A percentile compares a stretch with the other conserved stretches of the same genome.
Evolutionary conservation across 2,797 vertebrate species (phyloP).

Genomic region (Cossypha caffra): DNA sequence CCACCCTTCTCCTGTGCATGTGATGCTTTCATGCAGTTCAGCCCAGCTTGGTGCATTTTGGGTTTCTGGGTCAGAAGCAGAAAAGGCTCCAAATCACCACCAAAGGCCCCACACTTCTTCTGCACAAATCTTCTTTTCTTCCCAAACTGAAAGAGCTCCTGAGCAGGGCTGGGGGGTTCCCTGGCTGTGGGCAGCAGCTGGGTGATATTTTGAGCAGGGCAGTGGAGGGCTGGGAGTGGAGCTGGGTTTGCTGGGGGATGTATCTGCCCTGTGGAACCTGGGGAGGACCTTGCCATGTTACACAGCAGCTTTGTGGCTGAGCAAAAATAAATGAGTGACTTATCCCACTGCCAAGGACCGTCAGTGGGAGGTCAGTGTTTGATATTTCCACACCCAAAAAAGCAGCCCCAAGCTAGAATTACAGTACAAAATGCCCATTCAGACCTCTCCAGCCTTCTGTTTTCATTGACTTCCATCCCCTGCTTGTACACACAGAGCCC

Average conservation of each 20-base stretch:
- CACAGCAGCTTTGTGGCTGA: slow-evolving; percentile 53
- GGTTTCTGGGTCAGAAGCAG: not conserved
- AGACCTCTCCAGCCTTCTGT: slow-evolving; percentile 60
- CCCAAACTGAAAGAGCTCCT: not conserved
- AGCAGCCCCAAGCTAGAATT: slow-evolving; percentile 51
- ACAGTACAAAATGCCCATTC: slow-evolving; percentile 62
- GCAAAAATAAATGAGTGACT: slow-evolving; percentile 37
- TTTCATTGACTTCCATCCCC: slow-evolving; percentile 54
- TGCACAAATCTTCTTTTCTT: not conserved
- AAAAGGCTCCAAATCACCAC: not conserved
- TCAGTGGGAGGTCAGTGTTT: slow-evolving; percentile 53
- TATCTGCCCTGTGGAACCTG: not conserved
- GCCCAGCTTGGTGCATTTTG: not conserved
- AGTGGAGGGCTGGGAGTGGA: slow-evolving; percentile 13
- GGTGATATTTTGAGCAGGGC: slow-evolving; percentile 47
- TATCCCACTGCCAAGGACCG: slow-evolving; percentile 49
- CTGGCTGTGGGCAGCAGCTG: not conserved
- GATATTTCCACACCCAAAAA: slow-evolving; percentile 62
- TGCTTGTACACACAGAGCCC: slow-evolving; percentile 45
- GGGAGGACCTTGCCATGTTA: slow-evolving; percentile 32
- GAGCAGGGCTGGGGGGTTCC: not conserved
- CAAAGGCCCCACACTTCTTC: not conserved
- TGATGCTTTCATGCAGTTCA: not conserved
- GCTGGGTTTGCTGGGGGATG: slow-evolving; percentile 19
- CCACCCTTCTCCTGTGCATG: not conserved